Conservation (phyloP, 2,113 vertebrate species). For the Bostrychus sinensis region DNA sequence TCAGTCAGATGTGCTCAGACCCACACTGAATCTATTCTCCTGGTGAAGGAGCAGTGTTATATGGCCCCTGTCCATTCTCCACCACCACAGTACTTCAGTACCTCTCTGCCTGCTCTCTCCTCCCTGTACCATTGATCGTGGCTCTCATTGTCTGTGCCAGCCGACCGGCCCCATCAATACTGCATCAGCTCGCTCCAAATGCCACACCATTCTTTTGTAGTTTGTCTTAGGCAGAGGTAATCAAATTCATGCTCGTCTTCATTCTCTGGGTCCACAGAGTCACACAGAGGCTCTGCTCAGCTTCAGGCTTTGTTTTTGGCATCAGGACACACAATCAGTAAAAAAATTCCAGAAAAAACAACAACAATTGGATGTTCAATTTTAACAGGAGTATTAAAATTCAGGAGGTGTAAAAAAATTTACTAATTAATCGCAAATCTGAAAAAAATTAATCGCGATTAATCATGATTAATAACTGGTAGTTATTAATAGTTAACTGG, state of each 20-base stretch:
- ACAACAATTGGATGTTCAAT: no score
- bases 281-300: slow-evolving; percentile 22
- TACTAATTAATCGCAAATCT: no score
- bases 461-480: no score
- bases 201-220: slow-evolving; percentile 52
- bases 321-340: slow-evolving; percentile 2
- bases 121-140: slow-evolving; percentile 69
- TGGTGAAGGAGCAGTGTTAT: not conserved
- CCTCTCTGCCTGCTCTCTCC: slow-evolving; percentile 42
- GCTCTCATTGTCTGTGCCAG: slow-evolving; percentile 49
- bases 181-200: slow-evolving; percentile 69
- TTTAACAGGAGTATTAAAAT: no score
- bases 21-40: slow-evolving; percentile 3
- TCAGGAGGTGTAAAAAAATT: no score
- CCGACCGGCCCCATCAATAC: slow-evolving; percentile 68
- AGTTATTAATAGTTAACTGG: no score
- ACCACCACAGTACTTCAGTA: slow-evolving; percentile 23
- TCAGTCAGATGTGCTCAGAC: not conserved
- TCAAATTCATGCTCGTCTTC: slow-evolving; percentile 47
- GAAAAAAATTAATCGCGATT: no score
- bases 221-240: slow-evolving; percentile 43
- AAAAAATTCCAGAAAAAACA: no score
- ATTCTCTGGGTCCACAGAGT: slow-evolving; percentile 21
- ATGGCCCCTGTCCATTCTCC: slow-evolving; percentile 14
- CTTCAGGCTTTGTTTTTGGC: slow-evolving; percentile 13